Evolutionary conservation across 2,797 vertebrate species (phyloP).

Genomic region (Dendrocincla fuliginosa): DNA sequence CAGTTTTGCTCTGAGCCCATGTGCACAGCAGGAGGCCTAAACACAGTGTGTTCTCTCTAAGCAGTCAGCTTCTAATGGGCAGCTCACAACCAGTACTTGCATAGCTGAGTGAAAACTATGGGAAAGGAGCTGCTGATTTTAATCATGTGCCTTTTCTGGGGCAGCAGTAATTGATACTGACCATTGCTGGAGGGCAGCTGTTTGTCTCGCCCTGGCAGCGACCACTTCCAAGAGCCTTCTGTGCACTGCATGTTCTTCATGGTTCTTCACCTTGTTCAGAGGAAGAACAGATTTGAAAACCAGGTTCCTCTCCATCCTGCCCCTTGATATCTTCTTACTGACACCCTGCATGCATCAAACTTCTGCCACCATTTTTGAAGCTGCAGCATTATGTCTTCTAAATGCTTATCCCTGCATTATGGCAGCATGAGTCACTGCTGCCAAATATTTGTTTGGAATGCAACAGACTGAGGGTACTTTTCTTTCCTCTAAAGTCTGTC

Average conservation of each 20-base stretch:
- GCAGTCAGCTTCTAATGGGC: not conserved
- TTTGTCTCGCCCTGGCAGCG: not conserved
- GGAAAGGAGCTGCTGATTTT: not conserved
- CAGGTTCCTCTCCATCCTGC: not conserved
- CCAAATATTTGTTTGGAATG: not conserved
- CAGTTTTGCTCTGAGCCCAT: not conserved
- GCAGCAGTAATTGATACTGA: not conserved
- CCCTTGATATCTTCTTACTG: not conserved
- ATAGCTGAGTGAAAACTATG: not conserved
- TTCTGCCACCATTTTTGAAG: not conserved
- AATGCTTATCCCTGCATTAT: not conserved
- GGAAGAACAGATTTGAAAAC: not conserved
- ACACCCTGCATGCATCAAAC: not conserved
- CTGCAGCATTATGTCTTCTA: not conserved
- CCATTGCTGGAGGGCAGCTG: not conserved
- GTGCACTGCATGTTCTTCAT: accelerated
- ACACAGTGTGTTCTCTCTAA: not conserved
- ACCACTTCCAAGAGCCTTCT: not conserved
- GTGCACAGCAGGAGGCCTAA: not conserved
- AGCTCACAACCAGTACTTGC: accelerated
- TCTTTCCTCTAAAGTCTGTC: not conserved
- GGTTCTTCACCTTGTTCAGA: not conserved
- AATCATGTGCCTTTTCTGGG: not conserved
- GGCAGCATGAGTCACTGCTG: not conserved
- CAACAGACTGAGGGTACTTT: not conserved